Base-by-base conservation (phyloP, 2,888 invertebrate species). In the Teleogryllus oceanicus region DNA sequence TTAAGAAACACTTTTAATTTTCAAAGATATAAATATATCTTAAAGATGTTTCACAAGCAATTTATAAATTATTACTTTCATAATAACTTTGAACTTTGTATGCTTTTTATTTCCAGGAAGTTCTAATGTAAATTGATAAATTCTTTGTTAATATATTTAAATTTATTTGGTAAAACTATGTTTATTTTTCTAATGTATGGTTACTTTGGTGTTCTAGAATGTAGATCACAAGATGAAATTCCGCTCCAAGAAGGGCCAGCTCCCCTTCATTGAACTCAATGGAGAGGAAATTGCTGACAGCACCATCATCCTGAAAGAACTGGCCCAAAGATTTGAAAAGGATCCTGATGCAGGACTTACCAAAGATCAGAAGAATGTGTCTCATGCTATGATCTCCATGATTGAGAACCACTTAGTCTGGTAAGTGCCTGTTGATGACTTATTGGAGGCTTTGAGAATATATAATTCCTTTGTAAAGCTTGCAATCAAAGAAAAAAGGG, bases 261-360 rank as follows among this genome's bases (percentile, higher is more conserved):
- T 98, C 85, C 98, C 98, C 62, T 98, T 98, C 89, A 91, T 98
- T 84, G 97, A 98, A 88, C 87, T 98, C 82, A 98, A 98, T 87
- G 98, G 97, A 76, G 95, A 96, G 86, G 96, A 98, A 89, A 93
- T 97, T 83, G 94, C 96, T 78, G 98, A 98, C 88, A 96, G 96
- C 86, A 91, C 94, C 83, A 93, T 96, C 85, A 96, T 97, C 85
- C 94, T 98, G 85, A 94, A 95, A 85, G 95, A 96, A 85, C 89
- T 98, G 81, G 91, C 94, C 76, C 92, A 93, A 85, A 93, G 94
- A 86, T 95, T 93, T 87, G 92, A 91, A 84, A 94, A 94, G 87
- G 94, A 97, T 85, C 89, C 96, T 84, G 97, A 97, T 87, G 92
- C 93, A 8, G 93, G 91, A 75, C 90, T 98, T 83, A 94, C 93